Evolutionary conservation across 2,888 invertebrate genomes (phyloP).

Genomic region (Alloscopus bannaensis): DNA sequence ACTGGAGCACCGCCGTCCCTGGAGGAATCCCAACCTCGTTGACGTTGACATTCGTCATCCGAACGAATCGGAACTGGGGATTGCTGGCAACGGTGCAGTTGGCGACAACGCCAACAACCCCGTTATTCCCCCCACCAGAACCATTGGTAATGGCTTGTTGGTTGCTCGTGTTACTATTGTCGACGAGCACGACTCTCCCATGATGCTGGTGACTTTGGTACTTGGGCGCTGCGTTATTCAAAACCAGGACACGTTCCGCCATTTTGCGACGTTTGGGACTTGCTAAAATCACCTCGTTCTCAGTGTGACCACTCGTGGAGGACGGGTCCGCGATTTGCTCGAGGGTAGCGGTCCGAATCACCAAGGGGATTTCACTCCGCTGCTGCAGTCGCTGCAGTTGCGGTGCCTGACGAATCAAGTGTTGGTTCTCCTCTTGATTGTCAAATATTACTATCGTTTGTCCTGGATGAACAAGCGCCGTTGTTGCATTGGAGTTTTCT

Average conservation of each 20-base stretch:
- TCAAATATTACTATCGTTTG: slow-evolving; percentile 28
- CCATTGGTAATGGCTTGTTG: slow-evolving; percentile 50
- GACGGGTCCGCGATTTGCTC: slow-evolving; percentile 18
- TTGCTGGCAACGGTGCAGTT: slow-evolving; percentile 39
- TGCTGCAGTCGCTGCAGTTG: slow-evolving; percentile 13
- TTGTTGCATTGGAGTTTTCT: slow-evolving; percentile 13
- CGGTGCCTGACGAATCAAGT: background rate
- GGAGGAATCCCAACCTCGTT: slow-evolving; percentile 57
- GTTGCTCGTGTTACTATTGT: slow-evolving; percentile 69
- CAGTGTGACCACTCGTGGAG: background rate
- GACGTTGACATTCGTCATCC: slow-evolving; percentile 67
- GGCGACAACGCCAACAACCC: slow-evolving; percentile 36
- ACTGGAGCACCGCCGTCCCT: slow-evolving; percentile 46
- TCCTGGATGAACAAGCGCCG: slow-evolving; percentile 11
- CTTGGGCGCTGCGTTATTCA: slow-evolving; percentile 67
- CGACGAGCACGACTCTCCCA: slow-evolving; percentile 69
- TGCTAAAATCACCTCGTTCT: background rate
- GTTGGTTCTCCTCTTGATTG: slow-evolving; percentile 19
- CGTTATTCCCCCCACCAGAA: slow-evolving; percentile 43
- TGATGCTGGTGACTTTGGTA: slow-evolving; percentile 66
- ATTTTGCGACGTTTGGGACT: slow-evolving; percentile 52
- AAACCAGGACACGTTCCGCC: slow-evolving; percentile 69
- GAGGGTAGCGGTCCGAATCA: slow-evolving; percentile 25
- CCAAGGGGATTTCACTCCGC: slow-evolving; percentile 4
- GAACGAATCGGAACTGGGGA: slow-evolving; percentile 64